These are phyloP conservation scores for Neolamprologus modestus DNA, from an alignment of 2,113 vertebrate genomes.

Conservation along the genomic window DNA sequence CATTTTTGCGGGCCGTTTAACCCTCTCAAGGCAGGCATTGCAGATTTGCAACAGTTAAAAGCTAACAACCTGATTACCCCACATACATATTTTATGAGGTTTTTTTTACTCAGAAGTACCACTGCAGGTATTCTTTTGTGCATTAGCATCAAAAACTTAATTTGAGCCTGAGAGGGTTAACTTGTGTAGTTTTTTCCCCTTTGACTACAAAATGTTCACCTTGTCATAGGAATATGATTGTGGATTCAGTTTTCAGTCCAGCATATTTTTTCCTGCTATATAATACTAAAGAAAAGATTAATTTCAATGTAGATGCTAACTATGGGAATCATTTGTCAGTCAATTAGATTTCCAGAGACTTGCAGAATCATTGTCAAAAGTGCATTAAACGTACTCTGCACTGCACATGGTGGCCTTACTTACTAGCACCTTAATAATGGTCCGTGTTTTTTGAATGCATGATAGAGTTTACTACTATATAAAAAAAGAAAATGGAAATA, in stretches of 20 bases:
- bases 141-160: not conserved
- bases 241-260: not conserved
- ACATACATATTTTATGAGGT: not conserved
- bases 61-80: not conserved
- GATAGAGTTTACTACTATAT: not conserved
- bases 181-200: not conserved
- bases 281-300: not conserved
- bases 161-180: not conserved
- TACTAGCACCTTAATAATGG: not conserved
- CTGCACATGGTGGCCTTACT: not conserved
- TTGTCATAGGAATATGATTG: not conserved
- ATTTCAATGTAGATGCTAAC: conserved; percentile 1
- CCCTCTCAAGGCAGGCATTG: not conserved
- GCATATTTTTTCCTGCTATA: not conserved
- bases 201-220: not conserved
- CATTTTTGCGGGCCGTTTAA: not conserved
- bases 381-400: not conserved
- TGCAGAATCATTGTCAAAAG: not conserved
- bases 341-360: not conserved
- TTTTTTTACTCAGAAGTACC: not conserved
- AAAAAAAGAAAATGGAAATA: not conserved
- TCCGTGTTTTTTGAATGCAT: not conserved
- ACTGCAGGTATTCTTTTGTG: not conserved
- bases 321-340: conserved; percentile 31
- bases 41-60: not conserved